A percentile compares a stretch with the other conserved stretches of the same genome.
These are phyloP conservation scores for Caenorhabditis panamensis DNA, from an alignment of 2,888 invertebrate species.

Conservation along the genomic window DNA sequence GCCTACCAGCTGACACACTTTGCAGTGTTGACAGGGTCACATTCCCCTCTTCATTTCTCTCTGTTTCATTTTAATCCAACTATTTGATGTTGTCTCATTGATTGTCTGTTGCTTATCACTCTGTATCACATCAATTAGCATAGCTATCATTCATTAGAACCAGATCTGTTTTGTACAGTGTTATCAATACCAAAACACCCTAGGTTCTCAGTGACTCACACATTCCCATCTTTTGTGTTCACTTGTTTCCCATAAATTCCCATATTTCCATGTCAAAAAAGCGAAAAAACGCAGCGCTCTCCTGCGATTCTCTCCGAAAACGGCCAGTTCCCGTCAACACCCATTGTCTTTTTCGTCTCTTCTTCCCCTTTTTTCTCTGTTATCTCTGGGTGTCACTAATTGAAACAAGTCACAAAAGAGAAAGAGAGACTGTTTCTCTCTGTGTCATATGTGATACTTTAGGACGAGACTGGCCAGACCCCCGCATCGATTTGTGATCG, in stretches of 20 bases:
- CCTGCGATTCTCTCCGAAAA: background rate
- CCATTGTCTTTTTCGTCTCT: background rate
- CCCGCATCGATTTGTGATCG: background rate
- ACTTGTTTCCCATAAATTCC: background rate
- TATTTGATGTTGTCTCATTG: background rate
- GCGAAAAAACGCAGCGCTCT: background rate
- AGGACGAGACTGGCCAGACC: background rate
- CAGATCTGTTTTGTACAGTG: no score
- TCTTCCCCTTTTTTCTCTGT: background rate
- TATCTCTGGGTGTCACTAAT: background rate
- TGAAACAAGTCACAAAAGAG: background rate
- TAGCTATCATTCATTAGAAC: no score
- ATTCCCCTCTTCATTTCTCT: no score
- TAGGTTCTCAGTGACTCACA: no score
- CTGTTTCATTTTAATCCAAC: background rate
- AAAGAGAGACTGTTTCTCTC: background rate
- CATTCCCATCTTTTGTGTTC: no score
- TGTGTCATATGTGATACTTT: conserved; percentile 5
- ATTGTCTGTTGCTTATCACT: background rate
- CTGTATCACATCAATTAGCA: no score
- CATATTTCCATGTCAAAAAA: background rate
- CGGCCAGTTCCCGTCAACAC: background rate
- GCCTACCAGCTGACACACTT: background rate
- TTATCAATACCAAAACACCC: no score
- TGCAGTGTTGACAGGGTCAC: background rate